Evolutionary conservation across 2,797 vertebrate genomes (phyloP).

Genomic region (Schizothorax lantsangensis): DNA sequence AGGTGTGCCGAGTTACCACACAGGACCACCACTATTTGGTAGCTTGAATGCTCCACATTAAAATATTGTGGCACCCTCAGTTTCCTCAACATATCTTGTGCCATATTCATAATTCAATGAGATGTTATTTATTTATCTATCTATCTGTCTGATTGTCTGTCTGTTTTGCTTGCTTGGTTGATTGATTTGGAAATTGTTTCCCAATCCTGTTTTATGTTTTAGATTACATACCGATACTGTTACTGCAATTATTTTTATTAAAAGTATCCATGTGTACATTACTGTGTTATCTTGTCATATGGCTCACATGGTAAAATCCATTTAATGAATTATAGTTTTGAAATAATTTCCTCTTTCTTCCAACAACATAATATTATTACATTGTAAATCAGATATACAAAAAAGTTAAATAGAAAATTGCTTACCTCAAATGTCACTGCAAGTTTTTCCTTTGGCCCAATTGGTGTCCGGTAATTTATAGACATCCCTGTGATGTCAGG

Average conservation of each 20-base stretch:
- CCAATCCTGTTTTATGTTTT: neutral
- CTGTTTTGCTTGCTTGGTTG: neutral
- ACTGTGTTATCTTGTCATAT: neutral
- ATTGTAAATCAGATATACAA: too few species aligned
- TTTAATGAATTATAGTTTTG: too few species aligned
- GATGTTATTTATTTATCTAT: too few species aligned
- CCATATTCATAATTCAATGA: neutral
- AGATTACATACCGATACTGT: neutral
- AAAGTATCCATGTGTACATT: neutral
- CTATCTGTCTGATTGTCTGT: too few species aligned
- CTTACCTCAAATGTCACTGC: too few species aligned
- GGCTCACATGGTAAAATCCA: neutral
- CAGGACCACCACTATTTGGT: slow-evolving; percentile 3
- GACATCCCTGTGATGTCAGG: too few species aligned
- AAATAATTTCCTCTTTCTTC: too few species aligned
- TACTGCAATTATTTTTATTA: neutral
- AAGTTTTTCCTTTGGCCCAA: too few species aligned
- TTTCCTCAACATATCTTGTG: too few species aligned
- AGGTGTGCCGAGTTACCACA: neutral
- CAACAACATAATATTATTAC: too few species aligned
- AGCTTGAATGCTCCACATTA: slow-evolving; percentile 6
- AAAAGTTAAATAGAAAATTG: too few species aligned
- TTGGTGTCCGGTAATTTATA: too few species aligned
- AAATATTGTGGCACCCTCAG: neutral
- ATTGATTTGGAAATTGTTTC: neutral